Evolutionary conservation across 2,113 vertebrate genomes (phyloP).

Genomic region (Catharus minimus): DNA sequence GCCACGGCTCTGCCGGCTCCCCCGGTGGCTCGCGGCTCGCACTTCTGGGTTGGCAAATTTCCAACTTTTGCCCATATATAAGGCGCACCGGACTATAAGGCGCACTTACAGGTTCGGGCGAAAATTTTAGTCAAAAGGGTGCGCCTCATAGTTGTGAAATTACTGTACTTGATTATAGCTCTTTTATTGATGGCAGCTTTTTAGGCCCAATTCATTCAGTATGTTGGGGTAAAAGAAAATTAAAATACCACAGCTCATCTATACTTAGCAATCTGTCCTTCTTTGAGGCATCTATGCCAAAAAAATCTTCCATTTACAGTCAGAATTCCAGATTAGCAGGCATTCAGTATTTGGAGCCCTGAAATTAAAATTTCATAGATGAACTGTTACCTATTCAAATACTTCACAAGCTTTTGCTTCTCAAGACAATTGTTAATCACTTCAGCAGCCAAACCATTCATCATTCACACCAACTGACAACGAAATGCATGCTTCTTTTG

Average conservation of each 20-base stretch:
- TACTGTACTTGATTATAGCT: background rate
- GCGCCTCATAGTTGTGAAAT: too few species aligned
- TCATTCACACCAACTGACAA: background rate
- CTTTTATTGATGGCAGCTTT: background rate
- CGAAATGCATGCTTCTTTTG: background rate
- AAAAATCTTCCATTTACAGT: background rate
- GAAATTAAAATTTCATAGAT: background rate
- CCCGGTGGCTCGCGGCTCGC: too few species aligned
- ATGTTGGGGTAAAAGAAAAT: background rate
- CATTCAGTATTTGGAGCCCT: background rate
- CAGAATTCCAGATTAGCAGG: background rate
- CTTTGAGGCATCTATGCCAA: background rate
- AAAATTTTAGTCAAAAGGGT: too few species aligned
- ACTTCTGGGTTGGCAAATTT: too few species aligned
- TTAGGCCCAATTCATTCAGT: background rate
- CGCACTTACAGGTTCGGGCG: too few species aligned
- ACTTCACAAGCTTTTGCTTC: background rate
- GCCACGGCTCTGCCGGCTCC: too few species aligned
- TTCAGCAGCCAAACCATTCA: background rate
- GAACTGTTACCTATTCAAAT: background rate
- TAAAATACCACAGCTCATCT: background rate
- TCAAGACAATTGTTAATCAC: accelerated
- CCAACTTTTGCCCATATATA: too few species aligned
- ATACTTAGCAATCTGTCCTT: background rate
- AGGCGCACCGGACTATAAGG: too few species aligned